These are phyloP conservation scores for Taphrorychus bicolor DNA, from an alignment of 2,888 invertebrate species.

Conservation along the genomic window DNA sequence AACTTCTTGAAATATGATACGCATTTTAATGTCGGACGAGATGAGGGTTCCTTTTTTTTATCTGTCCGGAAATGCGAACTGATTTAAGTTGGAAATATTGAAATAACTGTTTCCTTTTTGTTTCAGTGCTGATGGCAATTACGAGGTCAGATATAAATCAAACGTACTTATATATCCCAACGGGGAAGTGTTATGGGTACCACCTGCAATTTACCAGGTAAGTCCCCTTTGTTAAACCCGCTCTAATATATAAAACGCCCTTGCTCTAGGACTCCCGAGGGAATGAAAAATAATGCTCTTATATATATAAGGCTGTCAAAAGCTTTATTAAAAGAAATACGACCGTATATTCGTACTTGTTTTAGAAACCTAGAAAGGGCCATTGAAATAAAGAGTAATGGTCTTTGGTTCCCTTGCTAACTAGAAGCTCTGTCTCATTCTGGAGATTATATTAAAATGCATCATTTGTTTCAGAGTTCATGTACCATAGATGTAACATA, in stretches of 20 bases:
- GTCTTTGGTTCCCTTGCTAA: slow-evolving; percentile 17
- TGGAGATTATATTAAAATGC: too few relatives aligned
- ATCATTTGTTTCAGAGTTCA: slow-evolving; percentile 75
- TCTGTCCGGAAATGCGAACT: background rate
- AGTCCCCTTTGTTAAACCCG: slow-evolving; percentile 12
- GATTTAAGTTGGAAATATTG: background rate
- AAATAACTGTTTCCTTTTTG: background rate
- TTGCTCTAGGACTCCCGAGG: background rate
- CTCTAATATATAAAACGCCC: background rate
- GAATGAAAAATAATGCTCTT: slow-evolving; percentile 1
- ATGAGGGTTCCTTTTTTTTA: background rate
- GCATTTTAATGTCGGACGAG: background rate
- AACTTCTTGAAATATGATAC: background rate
- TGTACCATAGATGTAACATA: slow-evolving; percentile 99
- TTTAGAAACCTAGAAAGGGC: slow-evolving; percentile 11
- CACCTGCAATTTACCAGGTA: slow-evolving; percentile 97
- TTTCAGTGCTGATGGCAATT: slow-evolving; percentile 96
- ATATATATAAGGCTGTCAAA: slow-evolving; percentile 10
- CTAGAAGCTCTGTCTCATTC: too few relatives aligned
- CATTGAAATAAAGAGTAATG: slow-evolving; percentile 26
- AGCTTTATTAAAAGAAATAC: slow-evolving; percentile 10
- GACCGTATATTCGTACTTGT: slow-evolving; percentile 7
- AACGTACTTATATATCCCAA: slow-evolving; percentile 98
- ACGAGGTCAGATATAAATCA: slow-evolving; percentile 98
- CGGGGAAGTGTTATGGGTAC: slow-evolving; percentile 97